Percentiles rank a stretch among this genome's conserved stretches.
Conservation (phyloP, 2,113 vertebrate species). For the Aptenodytes forsteri region DNA sequence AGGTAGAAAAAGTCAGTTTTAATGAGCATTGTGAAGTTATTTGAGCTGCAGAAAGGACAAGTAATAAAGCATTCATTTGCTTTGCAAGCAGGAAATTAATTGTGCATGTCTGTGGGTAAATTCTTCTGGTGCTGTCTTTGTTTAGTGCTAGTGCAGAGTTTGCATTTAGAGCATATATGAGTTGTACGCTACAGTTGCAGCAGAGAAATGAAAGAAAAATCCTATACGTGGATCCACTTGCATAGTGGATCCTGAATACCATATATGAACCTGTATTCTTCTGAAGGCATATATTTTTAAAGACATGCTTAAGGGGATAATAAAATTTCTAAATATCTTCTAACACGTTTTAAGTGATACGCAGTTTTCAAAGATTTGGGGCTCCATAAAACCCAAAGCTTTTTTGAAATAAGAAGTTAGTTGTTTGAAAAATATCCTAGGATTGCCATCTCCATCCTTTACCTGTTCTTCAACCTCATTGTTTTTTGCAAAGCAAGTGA, state of each 20-base stretch:
- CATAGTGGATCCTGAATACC: neutral
- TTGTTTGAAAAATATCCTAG: neutral
- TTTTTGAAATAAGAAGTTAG: neutral
- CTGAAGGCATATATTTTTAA: neutral
- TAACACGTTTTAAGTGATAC: neutral
- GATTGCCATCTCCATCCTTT: neutral
- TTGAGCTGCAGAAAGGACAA: slow-evolving; percentile 3
- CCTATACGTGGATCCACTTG: neutral
- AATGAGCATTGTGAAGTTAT: neutral
- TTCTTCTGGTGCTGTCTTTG: neutral
- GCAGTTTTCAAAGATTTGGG: neutral
- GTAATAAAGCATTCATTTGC: neutral
- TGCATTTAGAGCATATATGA: neutral
- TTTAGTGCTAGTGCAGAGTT: neutral
- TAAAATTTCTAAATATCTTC: neutral
- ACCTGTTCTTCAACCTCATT: neutral
- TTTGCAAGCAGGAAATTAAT: slow-evolving; percentile 18
- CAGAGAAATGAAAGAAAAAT: neutral
- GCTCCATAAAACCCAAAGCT: neutral
- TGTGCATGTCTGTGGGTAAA: neutral
- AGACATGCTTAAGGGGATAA: neutral
- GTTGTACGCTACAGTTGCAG: neutral
- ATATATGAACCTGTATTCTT: neutral
- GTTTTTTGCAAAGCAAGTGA: neutral
- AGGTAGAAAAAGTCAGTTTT: neutral